Percentiles rank a stretch among this genome's conserved stretches.
These are phyloP conservation scores for Heterodera filipjevi DNA, from an alignment of 2,888 invertebrate species.

Conservation along the genomic window DNA sequence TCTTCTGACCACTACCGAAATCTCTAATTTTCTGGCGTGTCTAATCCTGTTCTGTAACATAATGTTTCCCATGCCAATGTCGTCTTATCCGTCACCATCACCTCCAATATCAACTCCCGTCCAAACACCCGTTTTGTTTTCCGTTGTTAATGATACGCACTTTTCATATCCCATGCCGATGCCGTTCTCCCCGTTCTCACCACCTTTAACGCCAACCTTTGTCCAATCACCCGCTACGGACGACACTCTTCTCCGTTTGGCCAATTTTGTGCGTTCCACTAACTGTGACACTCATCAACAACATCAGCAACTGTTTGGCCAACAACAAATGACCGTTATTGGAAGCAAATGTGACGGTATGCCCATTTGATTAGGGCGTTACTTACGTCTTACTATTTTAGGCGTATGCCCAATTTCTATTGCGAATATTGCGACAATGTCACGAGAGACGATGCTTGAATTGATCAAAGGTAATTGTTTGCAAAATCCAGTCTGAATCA, in stretches of 20 bases:
- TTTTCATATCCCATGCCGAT: neutral
- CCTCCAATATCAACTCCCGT: neutral
- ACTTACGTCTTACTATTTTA: neutral
- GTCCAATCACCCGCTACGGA: neutral
- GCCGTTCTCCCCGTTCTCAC: neutral
- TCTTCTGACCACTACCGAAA: no score
- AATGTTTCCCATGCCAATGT: neutral
- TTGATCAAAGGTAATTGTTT: neutral
- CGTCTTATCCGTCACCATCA: neutral
- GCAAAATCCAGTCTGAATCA: no score
- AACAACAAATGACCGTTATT: neutral
- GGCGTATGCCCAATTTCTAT: neutral
- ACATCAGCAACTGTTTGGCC: neutral
- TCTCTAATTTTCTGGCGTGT: no score
- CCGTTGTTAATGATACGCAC: neutral
- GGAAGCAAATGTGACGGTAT: neutral
- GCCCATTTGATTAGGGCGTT: neutral
- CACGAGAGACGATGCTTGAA: neutral
- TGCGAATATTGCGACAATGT: neutral
- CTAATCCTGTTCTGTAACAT: no score
- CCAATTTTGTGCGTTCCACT: constrained; percentile 1
- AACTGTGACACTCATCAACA: neutral
- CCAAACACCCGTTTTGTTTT: neutral
- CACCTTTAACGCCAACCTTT: neutral
- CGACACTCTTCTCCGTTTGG: neutral